Base-by-base conservation (phyloP, 2,888 invertebrate genomes). In the Ornithoptera priamus region DNA sequence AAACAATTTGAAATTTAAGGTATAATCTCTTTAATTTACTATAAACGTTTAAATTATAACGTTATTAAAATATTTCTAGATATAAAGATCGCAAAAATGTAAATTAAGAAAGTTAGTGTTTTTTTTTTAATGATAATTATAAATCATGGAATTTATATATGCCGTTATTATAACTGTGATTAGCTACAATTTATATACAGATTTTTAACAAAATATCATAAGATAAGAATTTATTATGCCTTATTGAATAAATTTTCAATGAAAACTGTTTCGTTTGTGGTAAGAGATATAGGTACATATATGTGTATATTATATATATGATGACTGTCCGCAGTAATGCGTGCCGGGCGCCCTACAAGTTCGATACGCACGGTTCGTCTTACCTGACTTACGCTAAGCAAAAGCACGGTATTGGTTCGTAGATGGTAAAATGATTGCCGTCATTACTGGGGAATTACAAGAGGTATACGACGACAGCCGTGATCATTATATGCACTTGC, bases 371-470 rank as follows among this genome's bases (percentile, higher is more conserved):
- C 83, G 82, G 82, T 80, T 75, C 76, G 78, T 77, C 74, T 74
- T 79, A 76, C 77, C 72, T 71, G 71, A 69, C 76, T 79, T 75
- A 80, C 76, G 74, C 77, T 77, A 79, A 80, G 81, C 81, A 84
- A 84, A 82, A 81, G 82, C 81, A 80, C 76, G 80, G 81, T 85
- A 89, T 87, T 85, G 88, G 86, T 83, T 84, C 81, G 82, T 83
- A 87, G 89, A 91, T 89, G 89, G 87, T 88, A 85, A 88, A 89
- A 91, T 91, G 89, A 92, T 92, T 90, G 86, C 90, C 80, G 83
- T 89, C 89, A 91, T 91, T 92, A 90, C 81, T 72, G 72, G 78
- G 72, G 83, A 88, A 90, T 90, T 88, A 88, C 86, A 79, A 77
- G 82, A 76, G 80, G 84, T 79, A 81, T 81, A 83, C 78, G 76